Evolutionary conservation across 2,797 vertebrate species (phyloP), one percentile per base, ranked within the genome.

Genomic region (Brachymystax lenok): DNA sequence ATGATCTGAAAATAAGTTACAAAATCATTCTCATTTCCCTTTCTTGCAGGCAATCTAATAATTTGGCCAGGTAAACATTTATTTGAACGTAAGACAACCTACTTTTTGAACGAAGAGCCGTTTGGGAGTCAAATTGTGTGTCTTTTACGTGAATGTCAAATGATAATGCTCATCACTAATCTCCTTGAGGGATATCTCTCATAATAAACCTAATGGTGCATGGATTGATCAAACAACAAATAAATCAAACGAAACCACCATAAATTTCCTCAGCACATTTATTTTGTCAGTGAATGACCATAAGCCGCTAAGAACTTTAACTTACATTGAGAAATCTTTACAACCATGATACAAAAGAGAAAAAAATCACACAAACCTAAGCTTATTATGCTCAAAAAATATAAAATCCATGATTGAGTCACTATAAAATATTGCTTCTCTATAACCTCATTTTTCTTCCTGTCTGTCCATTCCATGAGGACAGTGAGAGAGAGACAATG

Each of bases 381-480:
- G 82, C 81, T 89, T 85, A 89, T 89, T 87, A 76, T 79, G 56
- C 81, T 88, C 90, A 90, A 92, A 92, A 61, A 93, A 94, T 94
- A 94, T 91, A 92, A 94, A 92, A 91, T 10, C 80, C 80, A 86
- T 90, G 82, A 87, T 70, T 77, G 76, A 84, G 78, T 88, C 71
- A 82, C 90, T 90, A 82, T 85, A 90, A 93, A 91, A 91, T 92
- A 94, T 94, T 92, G 92, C 90, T 91, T 92, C 85, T 92, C 86
- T 89, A 88, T 85, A 76, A 79, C 83, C 84, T 91, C 87, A 75
- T 80, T 72, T 75, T 81, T 79, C 71, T 81, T 69, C 28, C 80
- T 86, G 80, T 46, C 19, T 59, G 56, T 80, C 69, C 46, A 28
- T 14, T 79, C 84, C 75, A 85, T 76, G 79, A 83, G 10, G 67